These are phyloP conservation scores for Embidobia sp. DNA, from an alignment of 2,888 invertebrate species.

Conservation along the genomic window DNA sequence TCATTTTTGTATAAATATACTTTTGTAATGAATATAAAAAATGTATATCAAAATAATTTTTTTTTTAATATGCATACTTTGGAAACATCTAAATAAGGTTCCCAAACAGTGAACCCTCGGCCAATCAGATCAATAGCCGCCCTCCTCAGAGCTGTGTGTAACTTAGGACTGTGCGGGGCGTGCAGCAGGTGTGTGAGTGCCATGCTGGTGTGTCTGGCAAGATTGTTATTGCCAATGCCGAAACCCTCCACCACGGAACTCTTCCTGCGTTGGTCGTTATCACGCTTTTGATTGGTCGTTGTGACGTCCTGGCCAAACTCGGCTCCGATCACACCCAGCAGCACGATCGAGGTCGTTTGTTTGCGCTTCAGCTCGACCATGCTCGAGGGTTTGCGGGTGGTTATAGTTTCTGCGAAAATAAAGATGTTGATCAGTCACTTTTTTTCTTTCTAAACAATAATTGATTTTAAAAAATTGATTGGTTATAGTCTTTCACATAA, in stretches of 20 bases:
- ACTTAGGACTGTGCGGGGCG: slow-evolving; percentile 90
- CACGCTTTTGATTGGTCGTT: slow-evolving; percentile 85
- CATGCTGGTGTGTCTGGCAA: slow-evolving; percentile 95
- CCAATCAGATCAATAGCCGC: slow-evolving; percentile 99
- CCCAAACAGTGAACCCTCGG: slow-evolving; percentile 99
- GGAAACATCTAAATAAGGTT: slow-evolving; percentile 96
- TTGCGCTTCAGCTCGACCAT: slow-evolving; percentile 93
- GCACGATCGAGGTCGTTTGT: slow-evolving; percentile 98
- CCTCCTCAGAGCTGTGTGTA: slow-evolving; percentile 95
- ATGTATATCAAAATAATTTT: no score
- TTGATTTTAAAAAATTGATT: no score
- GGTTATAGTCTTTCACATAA: no score
- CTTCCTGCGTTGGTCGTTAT: slow-evolving; percentile 86
- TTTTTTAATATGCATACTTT: no score
- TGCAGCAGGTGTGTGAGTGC: slow-evolving; percentile 96
- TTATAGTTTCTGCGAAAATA: slow-evolving; percentile 81
- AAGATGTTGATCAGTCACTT: no score
- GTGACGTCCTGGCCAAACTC: slow-evolving; percentile 98
- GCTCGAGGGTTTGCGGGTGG: slow-evolving; percentile 91
- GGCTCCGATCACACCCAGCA: slow-evolving; percentile 98
- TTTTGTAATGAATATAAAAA: no score
- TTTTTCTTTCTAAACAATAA: no score
- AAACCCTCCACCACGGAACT: slow-evolving; percentile 94
- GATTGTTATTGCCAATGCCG: slow-evolving; percentile 92
- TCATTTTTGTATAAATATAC: no score